These are phyloP conservation scores for Hippopotamyrus pictus DNA, from an alignment of 2,797 vertebrate species.

Conservation along the genomic window DNA sequence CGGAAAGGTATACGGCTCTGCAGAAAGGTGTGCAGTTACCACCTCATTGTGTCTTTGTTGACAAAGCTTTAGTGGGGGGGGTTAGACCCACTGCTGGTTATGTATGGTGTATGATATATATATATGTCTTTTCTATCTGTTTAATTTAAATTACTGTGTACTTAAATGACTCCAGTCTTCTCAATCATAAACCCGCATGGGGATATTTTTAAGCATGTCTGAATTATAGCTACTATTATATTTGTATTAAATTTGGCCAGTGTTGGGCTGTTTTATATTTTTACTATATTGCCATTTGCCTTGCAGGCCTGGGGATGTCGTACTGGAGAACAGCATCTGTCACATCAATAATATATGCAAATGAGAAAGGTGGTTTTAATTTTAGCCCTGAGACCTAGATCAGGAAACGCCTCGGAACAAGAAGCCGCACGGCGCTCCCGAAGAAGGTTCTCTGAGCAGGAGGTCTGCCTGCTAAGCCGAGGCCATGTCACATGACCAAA, in stretches of 20 bases:
- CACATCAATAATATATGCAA: neutral
- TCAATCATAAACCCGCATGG: neutral
- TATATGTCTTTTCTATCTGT: neutral
- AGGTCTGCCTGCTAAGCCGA: neutral
- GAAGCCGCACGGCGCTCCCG: neutral
- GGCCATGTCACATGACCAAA: neutral
- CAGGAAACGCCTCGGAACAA: neutral
- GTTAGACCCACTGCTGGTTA: neutral
- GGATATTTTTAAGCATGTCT: neutral
- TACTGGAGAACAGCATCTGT: neutral
- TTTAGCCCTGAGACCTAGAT: neutral
- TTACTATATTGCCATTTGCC: neutral
- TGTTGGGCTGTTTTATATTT: neutral
- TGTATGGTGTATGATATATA: neutral
- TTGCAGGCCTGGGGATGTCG: neutral
- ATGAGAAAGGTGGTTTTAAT: neutral
- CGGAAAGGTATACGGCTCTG: neutral
- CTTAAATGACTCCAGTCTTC: neutral
- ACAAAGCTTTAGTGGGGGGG: neutral
- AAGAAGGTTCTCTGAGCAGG: neutral
- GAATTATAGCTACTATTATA: neutral
- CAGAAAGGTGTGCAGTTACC: neutral
- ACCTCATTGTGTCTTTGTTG: neutral
- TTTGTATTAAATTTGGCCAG: neutral
- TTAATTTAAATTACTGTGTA: neutral